Percentiles rank a stretch among this genome's conserved stretches.
phyloP scores from a whole-genome alignment of 2,888 invertebrate genomes.

The Leptothorax acervorum region DNA sequence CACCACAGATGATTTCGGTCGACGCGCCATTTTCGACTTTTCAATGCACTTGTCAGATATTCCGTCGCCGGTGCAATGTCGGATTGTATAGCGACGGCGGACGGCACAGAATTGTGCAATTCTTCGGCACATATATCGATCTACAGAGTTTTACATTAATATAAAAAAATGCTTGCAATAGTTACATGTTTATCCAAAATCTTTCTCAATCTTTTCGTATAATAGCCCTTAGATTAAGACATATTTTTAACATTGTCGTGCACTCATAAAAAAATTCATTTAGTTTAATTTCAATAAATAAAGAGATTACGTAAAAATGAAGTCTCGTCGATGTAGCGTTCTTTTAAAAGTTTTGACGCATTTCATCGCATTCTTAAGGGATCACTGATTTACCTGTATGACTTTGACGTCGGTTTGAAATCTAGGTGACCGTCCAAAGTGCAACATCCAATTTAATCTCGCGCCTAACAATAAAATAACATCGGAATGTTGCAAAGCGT shows the following conservation, averaged over 20 bases:
- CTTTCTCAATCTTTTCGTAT: neutral
- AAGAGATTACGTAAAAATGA: neutral
- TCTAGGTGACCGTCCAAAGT: conserved; percentile 96
- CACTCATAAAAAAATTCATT: neutral
- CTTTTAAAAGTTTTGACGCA: neutral
- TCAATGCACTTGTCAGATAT: conserved; percentile 88
- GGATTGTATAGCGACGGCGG: conserved; percentile 93
- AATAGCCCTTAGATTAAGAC: neutral
- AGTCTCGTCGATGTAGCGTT: neutral
- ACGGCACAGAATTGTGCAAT: conserved; percentile 94
- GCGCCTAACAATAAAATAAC: conserved; percentile 96
- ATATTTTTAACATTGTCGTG: neutral
- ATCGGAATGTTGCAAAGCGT: conserved; percentile 95
- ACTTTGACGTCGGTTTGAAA: conserved; percentile 94
- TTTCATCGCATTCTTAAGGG: neutral
- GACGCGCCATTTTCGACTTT: conserved; percentile 87
- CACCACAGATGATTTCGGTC: conserved; percentile 90
- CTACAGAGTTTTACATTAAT: conserved; percentile 84
- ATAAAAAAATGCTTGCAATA: neutral
- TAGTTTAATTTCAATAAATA: neutral
- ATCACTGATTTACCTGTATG: conserved; percentile 89
- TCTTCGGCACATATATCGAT: conserved; percentile 96
- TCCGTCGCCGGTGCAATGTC: conserved; percentile 92
- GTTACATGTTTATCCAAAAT: neutral
- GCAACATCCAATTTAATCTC: conserved; percentile 98